Evolutionary conservation across 2,888 invertebrate species (phyloP), one percentile per base, ranked within the genome.

Genomic region (Nomada goodeniana): DNA sequence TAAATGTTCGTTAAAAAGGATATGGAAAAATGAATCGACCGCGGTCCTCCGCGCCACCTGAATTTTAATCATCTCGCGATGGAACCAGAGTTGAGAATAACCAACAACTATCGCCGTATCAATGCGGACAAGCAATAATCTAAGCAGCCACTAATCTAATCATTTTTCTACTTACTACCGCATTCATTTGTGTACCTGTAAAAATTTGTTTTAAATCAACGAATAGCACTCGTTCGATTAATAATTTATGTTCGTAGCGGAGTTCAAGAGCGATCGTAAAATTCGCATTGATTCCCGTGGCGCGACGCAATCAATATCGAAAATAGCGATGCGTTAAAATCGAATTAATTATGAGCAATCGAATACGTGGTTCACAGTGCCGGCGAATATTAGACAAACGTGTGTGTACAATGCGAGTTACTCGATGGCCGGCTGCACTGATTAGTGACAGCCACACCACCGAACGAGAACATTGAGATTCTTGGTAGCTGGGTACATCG

Each of bases 401-500:
- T 75, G 65, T 64, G 47, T 47, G 57, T 61, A 69, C 80, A 80
- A 74, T 69, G 64, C 53, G 42, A 67, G 76, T 76, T 77, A 61
- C 74, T 64, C 70, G 75, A 82, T 73, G 78, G 79, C 59, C 74
- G 47, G 75, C 70, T 71, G 79, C 72, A 76, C 83, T 83, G 83
- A 83, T 83, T 83, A 82, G 78, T 73, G 82, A 74, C 75, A 78
- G 55, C 67, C 57, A 67, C 74, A 70, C 20, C 36, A 65, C 61
- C 52, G 61, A 77, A 68, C 64, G 69, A 53, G 76, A 69, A 82
- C 57, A 67, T 13, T 10, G 85, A 72, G 83, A 82, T 80, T 59
- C 73, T 78, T 84, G 80, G 76, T 88, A 76, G 76, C 85, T 75
- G 78, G 86, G 82, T 85, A 83, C 85, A 84, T 88, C 80, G 84